Evolutionary conservation across 2,113 vertebrate genomes (phyloP), one percentile per base, ranked within the genome.

Genomic region (Hipposideros armiger): DNA sequence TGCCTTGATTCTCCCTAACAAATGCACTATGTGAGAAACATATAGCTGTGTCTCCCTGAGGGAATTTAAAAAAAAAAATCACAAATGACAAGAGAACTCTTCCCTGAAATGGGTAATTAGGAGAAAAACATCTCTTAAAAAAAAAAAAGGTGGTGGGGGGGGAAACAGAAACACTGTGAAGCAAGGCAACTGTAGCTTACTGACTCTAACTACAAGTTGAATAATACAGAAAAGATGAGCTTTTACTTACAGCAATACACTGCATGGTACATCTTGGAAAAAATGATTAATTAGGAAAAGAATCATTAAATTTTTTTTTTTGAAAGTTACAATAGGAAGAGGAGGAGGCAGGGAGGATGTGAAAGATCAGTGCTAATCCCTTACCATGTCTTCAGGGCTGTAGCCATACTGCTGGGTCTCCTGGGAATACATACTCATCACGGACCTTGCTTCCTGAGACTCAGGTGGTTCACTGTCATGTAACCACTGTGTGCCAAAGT

Each of bases 381-480:
- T 98, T 97, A 98, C 98, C 98, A 15, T 54, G 1, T 67, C 36
- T 15, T 97, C 93, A 13, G 76, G 1, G 36, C 9, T 52, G 28
- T 84, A 96, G 3, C 78, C 86, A 14, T 93, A 97, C 30, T 94
- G 97, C 60, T 58, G 89, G 20, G 69, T n/a, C n/a, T 98, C 97
- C 4, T 76, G 85, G 50, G 96, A 66, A 93, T 90, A 98, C 0
- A 77, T 4, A 32, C 20, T 78, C 69, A 87, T 40, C 74, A 30
- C 3, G 52, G 95, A 5, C 58, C 96, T 97, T 2, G 88, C 36
- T 56, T 97, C 97, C 2, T 50, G 70, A 4, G 54, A 40, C 77
- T 98, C 94, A 5, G 36, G 19, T 11, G 47, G 0, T 42, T 97
- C 96, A 10, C 86, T 13, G 0, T 95, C 96, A 56, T 85, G 78